These are phyloP conservation scores for Dysdera silvatica DNA, from an alignment of 1,140 invertebrate species.

Conservation along the genomic window DNA sequence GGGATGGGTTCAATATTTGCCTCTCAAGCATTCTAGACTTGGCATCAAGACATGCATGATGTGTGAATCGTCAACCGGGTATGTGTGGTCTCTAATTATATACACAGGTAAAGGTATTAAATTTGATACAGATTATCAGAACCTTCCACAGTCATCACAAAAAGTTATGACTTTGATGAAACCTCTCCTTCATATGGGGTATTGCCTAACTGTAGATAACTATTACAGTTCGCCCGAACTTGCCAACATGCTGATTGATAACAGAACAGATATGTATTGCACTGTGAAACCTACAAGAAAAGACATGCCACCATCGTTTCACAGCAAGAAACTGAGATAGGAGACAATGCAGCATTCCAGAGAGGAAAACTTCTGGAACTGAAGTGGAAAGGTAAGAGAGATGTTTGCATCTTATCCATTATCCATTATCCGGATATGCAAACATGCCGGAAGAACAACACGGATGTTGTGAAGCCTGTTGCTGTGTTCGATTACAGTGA, in stretches of 20 bases:
- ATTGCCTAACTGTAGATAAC: not conserved
- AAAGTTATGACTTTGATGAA: slow-evolving; percentile 4
- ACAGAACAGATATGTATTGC: not conserved
- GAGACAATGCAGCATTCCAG: not conserved
- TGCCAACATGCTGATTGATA: not conserved
- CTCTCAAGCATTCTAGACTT: not conserved
- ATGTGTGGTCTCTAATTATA: not conserved
- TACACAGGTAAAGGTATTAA: slow-evolving; percentile 3
- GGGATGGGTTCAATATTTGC: slow-evolving; percentile 6
- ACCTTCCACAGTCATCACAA: not conserved
- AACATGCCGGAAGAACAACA: too few relatives aligned
- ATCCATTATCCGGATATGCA: slow-evolving; percentile 5
- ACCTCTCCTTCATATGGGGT: not conserved
- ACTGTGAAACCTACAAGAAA: not conserved
- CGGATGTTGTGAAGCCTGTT: too few relatives aligned
- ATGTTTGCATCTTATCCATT: not conserved
- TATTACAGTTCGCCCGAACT: not conserved
- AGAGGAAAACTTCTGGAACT: not conserved
- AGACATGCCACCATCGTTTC: not conserved
- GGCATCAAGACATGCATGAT: slow-evolving; percentile 9
- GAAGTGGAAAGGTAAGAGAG: slow-evolving; percentile 5
- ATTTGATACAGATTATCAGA: not conserved
- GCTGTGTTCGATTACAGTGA: too few relatives aligned
- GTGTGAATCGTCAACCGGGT: not conserved
- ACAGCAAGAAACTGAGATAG: not conserved